phyloP scores from a whole-genome alignment of 2,888 invertebrate genomes.

The Ceratothoa steindachneri region DNA sequence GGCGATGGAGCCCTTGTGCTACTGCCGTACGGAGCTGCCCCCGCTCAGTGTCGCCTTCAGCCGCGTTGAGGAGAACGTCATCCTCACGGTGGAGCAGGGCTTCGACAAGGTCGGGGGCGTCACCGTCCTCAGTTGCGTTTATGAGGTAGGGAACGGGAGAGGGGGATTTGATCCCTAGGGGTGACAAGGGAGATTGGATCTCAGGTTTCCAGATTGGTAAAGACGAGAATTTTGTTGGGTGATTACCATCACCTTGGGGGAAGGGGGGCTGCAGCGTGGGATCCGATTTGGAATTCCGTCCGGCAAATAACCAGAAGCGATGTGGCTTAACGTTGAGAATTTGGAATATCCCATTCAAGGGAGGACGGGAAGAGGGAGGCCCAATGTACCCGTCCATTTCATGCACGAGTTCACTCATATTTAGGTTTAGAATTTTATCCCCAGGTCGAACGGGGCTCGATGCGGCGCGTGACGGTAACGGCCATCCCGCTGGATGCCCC shows the following conservation, averaged over 20 bases:
- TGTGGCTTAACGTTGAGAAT: no score
- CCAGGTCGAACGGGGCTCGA: constrained; percentile 59
- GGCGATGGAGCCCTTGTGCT: constrained; percentile 67
- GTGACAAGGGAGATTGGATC: not conserved
- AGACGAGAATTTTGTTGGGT: no score
- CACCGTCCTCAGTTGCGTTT: constrained; percentile 49
- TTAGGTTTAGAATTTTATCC: no score
- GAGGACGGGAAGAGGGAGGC: no score
- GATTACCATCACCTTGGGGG: no score
- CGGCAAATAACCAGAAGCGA: no score
- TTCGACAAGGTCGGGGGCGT: constrained; percentile 63
- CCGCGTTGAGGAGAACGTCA: constrained; percentile 64
- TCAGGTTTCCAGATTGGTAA: no score
- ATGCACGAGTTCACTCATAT: no score
- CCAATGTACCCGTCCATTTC: no score
- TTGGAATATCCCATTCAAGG: no score
- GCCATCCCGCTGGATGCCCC: constrained; percentile 68
- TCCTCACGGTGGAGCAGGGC: constrained; percentile 78
- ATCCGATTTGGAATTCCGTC: no score
- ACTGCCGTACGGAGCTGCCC: constrained; percentile 81
- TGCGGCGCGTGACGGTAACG: constrained; percentile 64
- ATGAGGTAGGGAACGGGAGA: constrained; percentile 40
- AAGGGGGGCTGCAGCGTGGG: no score
- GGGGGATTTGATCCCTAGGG: not conserved
- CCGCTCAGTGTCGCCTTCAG: constrained; percentile 77